Percentiles rank a stretch among this genome's conserved stretches.
Evolutionary conservation across 2,113 vertebrate species (phyloP).

Genomic region (Entomyzon cyanotis): DNA sequence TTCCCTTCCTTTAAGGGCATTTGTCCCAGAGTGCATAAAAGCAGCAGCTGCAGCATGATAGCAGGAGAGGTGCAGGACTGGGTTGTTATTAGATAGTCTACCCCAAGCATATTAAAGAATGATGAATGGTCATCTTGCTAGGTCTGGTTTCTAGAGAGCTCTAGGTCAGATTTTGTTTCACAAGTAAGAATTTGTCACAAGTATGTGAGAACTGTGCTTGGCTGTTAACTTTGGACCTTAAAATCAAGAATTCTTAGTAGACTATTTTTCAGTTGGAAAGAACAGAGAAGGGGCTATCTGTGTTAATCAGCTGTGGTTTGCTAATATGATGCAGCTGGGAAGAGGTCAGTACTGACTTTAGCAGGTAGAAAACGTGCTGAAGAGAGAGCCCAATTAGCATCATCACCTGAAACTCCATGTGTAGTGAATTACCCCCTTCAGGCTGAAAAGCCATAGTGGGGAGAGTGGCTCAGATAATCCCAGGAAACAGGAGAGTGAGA

Average conservation of each 20-base stretch:
- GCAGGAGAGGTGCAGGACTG: not conserved
- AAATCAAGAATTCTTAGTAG: not conserved
- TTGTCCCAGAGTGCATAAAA: not conserved
- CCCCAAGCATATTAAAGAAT: not conserved
- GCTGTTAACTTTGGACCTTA: not conserved
- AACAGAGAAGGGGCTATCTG: not conserved
- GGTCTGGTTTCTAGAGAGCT: not conserved
- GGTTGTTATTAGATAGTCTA: not conserved
- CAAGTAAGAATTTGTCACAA: not conserved
- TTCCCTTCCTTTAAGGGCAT: not conserved
- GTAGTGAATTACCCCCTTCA: not conserved
- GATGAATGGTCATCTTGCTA: not conserved
- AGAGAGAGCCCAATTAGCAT: not conserved
- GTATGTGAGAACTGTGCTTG: not conserved
- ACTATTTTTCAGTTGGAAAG: not conserved
- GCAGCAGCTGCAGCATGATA: not conserved
- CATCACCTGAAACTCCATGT: not conserved
- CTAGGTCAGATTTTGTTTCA: not conserved
- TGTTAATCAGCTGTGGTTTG: not conserved
- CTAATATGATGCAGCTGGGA: not conserved
- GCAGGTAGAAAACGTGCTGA: not conserved
- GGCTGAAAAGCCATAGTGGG: not conserved
- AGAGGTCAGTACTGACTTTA: not conserved
- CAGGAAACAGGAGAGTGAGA: not conserved
- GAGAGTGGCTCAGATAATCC: accelerated